phyloP scores from a whole-genome alignment of 2,888 invertebrate species.

The Cataglyphis albicans region DNA sequence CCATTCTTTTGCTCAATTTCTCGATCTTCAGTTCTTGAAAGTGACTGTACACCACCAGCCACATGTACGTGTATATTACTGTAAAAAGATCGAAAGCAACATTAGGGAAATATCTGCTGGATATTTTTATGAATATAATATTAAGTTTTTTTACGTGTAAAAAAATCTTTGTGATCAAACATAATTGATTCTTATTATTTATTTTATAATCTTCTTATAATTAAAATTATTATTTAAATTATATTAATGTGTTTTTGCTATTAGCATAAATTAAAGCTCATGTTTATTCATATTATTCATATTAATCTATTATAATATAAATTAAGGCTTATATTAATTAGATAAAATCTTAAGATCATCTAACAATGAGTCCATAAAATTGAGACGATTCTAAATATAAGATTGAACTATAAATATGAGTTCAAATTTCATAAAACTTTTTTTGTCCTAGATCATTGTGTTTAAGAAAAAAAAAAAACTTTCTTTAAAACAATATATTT shows the following conservation, averaged over 20 bases:
- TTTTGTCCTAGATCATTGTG: background rate
- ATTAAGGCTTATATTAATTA: background rate
- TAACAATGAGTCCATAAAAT: no score
- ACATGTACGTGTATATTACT: slow-evolving; percentile 88
- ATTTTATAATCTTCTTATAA: background rate
- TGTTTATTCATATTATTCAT: background rate
- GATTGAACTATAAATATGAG: background rate
- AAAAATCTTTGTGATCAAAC: background rate
- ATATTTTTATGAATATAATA: background rate
- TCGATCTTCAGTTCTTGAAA: slow-evolving; percentile 89
- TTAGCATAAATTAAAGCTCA: background rate
- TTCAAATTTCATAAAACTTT: background rate
- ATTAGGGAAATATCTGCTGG: background rate
- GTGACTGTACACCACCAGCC: slow-evolving; percentile 94
- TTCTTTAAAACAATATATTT: background rate
- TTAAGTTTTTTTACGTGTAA: background rate
- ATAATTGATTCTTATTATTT: background rate
- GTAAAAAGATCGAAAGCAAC: slow-evolving; percentile 29
- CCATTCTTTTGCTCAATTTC: slow-evolving; percentile 81
- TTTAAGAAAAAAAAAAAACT: background rate
- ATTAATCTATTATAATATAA: no score
- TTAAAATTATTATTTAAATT: background rate
- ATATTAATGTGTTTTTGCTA: background rate
- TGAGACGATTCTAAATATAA: background rate
- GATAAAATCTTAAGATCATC: background rate